Percentiles rank a stretch among this genome's conserved stretches.
These are phyloP conservation scores for Brachyalestes nurse DNA, from an alignment of 2,797 vertebrate species.

Conservation along the genomic window DNA sequence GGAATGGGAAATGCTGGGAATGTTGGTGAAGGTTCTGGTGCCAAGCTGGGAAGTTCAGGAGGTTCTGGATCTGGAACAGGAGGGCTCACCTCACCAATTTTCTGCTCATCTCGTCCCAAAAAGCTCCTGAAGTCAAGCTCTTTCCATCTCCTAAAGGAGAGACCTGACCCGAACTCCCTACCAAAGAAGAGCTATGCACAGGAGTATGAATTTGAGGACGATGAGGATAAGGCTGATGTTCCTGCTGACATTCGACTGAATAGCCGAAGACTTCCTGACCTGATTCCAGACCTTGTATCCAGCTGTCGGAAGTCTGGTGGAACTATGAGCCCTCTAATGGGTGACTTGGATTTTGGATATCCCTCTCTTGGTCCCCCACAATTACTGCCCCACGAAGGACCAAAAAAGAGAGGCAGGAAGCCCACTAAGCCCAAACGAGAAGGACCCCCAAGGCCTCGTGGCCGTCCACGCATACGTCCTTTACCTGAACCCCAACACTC, in stretches of 20 bases:
- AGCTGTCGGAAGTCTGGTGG: conserved; percentile 86
- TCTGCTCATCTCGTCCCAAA: conserved; percentile 94
- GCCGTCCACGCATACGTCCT: conserved; percentile 88
- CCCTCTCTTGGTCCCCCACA: conserved; percentile 76
- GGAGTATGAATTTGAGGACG: conserved; percentile 94
- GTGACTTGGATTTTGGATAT: conserved; percentile 88
- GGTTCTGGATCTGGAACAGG: conserved; percentile 70
- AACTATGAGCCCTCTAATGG: conserved; percentile 85
- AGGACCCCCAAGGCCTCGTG: conserved; percentile 88
- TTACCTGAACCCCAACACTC: conserved; percentile 81
- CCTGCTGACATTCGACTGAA: conserved; percentile 92
- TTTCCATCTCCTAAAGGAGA: conserved; percentile 89
- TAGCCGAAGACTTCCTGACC: conserved; percentile 84
- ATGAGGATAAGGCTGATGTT: conserved; percentile 90
- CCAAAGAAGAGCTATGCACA: conserved; percentile 95
- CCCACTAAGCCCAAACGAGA: conserved; percentile 91
- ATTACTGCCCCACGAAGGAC: conserved; percentile 81
- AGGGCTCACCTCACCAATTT: conserved; percentile 88
- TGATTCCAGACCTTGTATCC: conserved; percentile 91
- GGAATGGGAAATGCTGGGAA: conserved; percentile 72
- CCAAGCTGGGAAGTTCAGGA: conserved; percentile 70
- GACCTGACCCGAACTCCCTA: conserved; percentile 86
- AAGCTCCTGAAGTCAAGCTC: conserved; percentile 94
- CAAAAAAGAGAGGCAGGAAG: conserved; percentile 89
- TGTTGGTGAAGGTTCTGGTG: conserved; percentile 71